Conservation (phyloP, 2,797 vertebrate species). For the Lophura swinhoii region DNA sequence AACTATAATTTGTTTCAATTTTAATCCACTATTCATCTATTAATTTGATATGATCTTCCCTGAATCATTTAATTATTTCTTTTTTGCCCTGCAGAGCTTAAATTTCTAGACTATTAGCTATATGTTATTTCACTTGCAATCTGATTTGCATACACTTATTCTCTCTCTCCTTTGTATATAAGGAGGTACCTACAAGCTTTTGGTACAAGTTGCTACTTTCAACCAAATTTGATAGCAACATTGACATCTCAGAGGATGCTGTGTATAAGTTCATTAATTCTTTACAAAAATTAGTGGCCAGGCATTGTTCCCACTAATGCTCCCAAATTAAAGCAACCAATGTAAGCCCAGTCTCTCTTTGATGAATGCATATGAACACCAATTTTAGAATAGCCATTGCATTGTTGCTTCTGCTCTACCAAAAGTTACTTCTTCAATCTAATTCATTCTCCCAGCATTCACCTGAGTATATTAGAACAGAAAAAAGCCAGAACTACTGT, state of each 20-base stretch:
- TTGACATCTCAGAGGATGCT: neutral
- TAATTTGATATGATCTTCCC: neutral
- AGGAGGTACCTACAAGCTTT: neutral
- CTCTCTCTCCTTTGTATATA: neutral
- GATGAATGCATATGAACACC: accelerated
- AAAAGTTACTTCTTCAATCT: neutral
- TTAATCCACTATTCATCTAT: neutral
- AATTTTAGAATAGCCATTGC: neutral
- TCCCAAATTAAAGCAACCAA: neutral
- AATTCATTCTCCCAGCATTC: neutral
- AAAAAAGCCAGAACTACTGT: neutral
- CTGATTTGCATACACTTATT: neutral
- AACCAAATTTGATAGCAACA: neutral
- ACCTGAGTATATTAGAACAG: neutral
- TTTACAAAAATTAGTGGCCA: neutral
- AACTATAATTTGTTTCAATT: neutral
- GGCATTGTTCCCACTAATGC: neutral
- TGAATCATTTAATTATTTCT: neutral
- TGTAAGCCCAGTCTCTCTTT: neutral
- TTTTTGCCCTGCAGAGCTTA: neutral
- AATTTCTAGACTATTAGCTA: neutral
- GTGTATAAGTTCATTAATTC: neutral
- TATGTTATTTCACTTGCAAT: neutral
- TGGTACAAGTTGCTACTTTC: neutral
- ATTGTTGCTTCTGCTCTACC: neutral